Evolutionary conservation across 2,113 vertebrate species (phyloP), one percentile per base, ranked within the genome.

Genomic region (Zosterops pallidus): DNA sequence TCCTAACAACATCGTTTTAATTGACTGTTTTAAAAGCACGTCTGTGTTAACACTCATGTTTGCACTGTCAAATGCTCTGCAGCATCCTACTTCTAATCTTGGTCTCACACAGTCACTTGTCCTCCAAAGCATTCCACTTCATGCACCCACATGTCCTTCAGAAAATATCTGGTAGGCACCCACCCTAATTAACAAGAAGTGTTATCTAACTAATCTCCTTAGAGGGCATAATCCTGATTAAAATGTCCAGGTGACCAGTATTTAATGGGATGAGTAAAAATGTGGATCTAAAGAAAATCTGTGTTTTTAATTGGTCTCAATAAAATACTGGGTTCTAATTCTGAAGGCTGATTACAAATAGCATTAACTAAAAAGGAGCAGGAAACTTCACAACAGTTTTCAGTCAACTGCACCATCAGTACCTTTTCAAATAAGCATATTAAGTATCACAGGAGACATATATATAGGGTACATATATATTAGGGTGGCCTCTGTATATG

Each of bases 211-310:
- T 96, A 95, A 95, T 94, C 92, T 90, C 41, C 75, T 95, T 94
- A 95, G 72, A 88, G 72, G 78, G 20, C 35, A 42, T 86, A 96
- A 97, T 94, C 92, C 92, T 84, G 91, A 97, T 92, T 94, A 92
- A 89, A 95, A 90, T 64, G 19, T 86, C 79, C 87, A 91, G 82
- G 39, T 0, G 0, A 63, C 16, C 35, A 94, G 16, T 53, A 72
- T 79, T 80, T 84, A 85, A 86, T 50, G 17, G 35, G 62, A 81
- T 90, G 82, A 92, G 52, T 84, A 63, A 90, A 94, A 92, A 86
- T 1, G 3, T 10, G 9, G n/a, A 76, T 70, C 29, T 60, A 76
- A 68, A 79, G 41, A 79, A 93, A 88, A 95, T 55, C 46, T 63
- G 9, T 60, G 33, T 13, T 86, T 89, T 50, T 19, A 76, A 12